Evolutionary conservation across 2,888 invertebrate species (phyloP).

Genomic region (Volucella zonaria): DNA sequence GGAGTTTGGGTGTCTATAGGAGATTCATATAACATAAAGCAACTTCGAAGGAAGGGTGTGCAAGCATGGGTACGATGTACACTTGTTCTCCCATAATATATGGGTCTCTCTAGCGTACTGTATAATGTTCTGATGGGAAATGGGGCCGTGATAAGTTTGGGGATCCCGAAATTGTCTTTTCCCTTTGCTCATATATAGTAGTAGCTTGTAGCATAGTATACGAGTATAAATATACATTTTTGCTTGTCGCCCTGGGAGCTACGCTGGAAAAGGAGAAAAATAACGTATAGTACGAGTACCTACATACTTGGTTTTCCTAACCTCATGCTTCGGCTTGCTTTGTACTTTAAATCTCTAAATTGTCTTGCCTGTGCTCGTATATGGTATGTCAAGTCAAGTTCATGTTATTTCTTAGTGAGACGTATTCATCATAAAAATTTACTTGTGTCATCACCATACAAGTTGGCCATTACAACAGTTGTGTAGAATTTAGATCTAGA

Average conservation of each 20-base stretch:
- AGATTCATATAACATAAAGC: slow-evolving; percentile 72
- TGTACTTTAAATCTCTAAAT: slow-evolving; percentile 59
- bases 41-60: slow-evolving; percentile 69
- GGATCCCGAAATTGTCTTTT: slow-evolving; percentile 82
- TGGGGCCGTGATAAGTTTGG: slow-evolving; percentile 82
- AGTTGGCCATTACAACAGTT: slow-evolving; percentile 14
- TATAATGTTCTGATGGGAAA: slow-evolving; percentile 82
- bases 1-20: slow-evolving; percentile 71
- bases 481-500: too few species aligned
- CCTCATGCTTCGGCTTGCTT: slow-evolving; percentile 34
- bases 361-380: slow-evolving; percentile 26
- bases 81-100: slow-evolving; percentile 74
- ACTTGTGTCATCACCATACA: slow-evolving; percentile 17
- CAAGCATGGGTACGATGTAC: slow-evolving; percentile 67
- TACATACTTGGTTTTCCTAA: slow-evolving; percentile 10
- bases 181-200: slow-evolving; percentile 72
- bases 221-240: slow-evolving; percentile 65
- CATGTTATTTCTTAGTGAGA: slow-evolving; percentile 37
- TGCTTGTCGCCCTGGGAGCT: slow-evolving; percentile 64
- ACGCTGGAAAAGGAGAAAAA: slow-evolving; percentile 42
- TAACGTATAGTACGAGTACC: slow-evolving; percentile 39
- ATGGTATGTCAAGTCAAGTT: slow-evolving; percentile 68
- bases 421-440: slow-evolving; percentile 40
- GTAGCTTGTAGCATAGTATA: slow-evolving; percentile 27
- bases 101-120: slow-evolving; percentile 80